phyloP scores from a whole-genome alignment of 2,113 vertebrate genomes.

The Onychostruthus taczanowskii region DNA sequence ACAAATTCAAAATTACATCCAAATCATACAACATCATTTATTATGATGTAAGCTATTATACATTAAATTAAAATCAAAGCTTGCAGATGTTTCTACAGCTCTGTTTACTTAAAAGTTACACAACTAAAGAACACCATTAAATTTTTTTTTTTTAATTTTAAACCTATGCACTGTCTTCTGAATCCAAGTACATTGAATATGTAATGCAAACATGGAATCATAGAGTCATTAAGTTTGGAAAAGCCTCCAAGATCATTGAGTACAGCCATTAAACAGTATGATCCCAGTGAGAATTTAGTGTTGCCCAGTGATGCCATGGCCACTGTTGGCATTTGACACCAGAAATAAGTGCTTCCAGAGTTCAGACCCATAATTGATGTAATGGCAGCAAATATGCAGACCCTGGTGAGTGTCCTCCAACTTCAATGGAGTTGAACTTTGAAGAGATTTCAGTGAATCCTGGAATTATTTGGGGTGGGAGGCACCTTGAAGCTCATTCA shows the following conservation, averaged over 20 bases:
- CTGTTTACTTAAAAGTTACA: constrained; percentile 6
- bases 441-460: background rate
- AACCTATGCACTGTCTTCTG: background rate
- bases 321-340: background rate
- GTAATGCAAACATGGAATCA: background rate
- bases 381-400: background rate
- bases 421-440: background rate
- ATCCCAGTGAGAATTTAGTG: background rate
- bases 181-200: background rate
- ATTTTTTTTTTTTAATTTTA: background rate
- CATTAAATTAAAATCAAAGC: constrained; percentile 43
- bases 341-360: background rate
- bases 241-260: background rate
- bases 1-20: constrained; percentile 32
- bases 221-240: background rate
- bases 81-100: constrained; percentile 7
- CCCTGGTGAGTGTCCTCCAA: accelerated
- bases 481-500: background rate
- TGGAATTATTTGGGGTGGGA: background rate
- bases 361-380: background rate
- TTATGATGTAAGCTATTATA: constrained; percentile 27
- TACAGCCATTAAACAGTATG: background rate
- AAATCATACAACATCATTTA: constrained; percentile 20
- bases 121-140: background rate
- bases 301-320: background rate